Percentiles rank a stretch among this genome's conserved stretches.
phyloP scores from a whole-genome alignment of 1,140 invertebrate species.

The Atta texana region DNA sequence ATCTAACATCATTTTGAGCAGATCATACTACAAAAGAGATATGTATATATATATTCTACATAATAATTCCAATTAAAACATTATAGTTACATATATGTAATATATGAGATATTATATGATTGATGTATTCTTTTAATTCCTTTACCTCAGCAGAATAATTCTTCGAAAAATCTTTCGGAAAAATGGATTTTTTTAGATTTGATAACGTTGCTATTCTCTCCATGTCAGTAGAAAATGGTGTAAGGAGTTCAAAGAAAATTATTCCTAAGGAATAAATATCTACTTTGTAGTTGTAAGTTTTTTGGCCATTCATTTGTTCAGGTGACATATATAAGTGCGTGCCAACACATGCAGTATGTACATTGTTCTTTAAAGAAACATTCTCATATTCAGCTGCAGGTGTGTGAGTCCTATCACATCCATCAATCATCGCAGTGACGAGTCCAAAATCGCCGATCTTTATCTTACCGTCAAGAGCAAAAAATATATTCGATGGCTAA shows the following conservation, averaged over 20 bases:
- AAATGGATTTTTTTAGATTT: constrained; percentile 89
- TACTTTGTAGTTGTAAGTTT: constrained; percentile 96
- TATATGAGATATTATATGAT: background rate
- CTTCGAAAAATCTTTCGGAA: constrained; percentile 90
- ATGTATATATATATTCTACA: constrained; percentile 15
- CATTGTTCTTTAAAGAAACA: constrained; percentile 66
- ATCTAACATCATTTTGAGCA: constrained; percentile 93
- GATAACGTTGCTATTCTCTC: constrained; percentile 91
- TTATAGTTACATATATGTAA: background rate
- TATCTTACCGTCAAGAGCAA: constrained; percentile 94
- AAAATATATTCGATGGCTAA: constrained; percentile 98
- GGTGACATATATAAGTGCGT: constrained; percentile 99
- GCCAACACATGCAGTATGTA: constrained; percentile 92
- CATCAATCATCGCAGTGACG: constrained; percentile 93
- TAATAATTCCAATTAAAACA: background rate
- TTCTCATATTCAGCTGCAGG: constrained; percentile 72
- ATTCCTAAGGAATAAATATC: constrained; percentile 98
- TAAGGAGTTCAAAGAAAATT: constrained; percentile 96
- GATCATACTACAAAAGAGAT: constrained; percentile 87
- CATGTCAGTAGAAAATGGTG: constrained; percentile 96
- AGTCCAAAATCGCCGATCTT: constrained; percentile 99
- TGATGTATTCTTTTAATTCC: background rate
- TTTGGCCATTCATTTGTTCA: constrained; percentile 93
- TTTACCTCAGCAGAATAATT: constrained; percentile 91
- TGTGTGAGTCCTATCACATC: constrained; percentile 84